Base-by-base conservation (phyloP, 2,113 vertebrate genomes). In the Raja brachyura region DNA sequence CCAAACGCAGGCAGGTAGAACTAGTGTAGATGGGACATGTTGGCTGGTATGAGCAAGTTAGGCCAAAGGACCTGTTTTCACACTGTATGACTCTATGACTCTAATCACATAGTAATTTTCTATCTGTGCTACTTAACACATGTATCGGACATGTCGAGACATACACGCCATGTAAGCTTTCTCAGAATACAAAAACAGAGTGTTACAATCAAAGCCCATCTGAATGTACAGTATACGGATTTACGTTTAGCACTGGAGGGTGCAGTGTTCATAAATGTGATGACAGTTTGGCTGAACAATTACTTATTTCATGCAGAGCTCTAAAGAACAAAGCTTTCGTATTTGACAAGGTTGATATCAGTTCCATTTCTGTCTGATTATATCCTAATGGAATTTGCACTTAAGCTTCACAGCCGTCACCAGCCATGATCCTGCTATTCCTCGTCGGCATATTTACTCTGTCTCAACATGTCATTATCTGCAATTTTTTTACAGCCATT, bases 251-350 rank as follows among this genome's bases (percentile, higher is more conserved):
- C 59, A 88, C 59, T 88, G 59, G 83, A 88, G 83, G 83, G 59
- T 88, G 83, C n/a, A 88, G 59, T n/a, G 31, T 88, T 88, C 83
- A 13, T n/a, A 88, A 88, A 88, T 63, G 83, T 31, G 59, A 88
- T 88, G 83, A 88, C 83, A 88, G 83, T 61, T 88, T 88, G 83
- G 59, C 83, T 88, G 59, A 88, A 88, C 83, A 88, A 88, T 88
- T 63, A 66, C 13, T 88, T 88, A 2, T 88, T 61, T 88, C 83
- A 88, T 63, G 56, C 83, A 16, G 10, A 88, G 83, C 83, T 88
- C 83, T 6, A 16, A 66, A 88, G 83, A 88, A 88, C 83, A 88
- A 88, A 88, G 83, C 83, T 88, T 66, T 88, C 83, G 63, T 59
- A 88, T 88, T 88, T 88, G 83, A 88, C 83, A 88, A 88, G 83